These are phyloP conservation scores for Heliconius erato DNA, from an alignment of 2,888 invertebrate species.

Conservation along the genomic window DNA sequence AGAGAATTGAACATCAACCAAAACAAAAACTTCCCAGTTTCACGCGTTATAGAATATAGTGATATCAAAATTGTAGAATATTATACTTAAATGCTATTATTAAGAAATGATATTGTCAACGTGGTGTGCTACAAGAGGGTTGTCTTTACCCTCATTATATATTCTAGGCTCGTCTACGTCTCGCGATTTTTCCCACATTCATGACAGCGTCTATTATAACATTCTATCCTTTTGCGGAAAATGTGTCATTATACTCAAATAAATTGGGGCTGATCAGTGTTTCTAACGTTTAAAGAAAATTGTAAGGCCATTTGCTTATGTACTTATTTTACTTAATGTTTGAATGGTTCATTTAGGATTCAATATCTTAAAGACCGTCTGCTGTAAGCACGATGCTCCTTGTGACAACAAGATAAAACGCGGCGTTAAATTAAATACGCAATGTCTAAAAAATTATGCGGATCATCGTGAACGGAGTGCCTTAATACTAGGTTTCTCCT, in stretches of 20 bases:
- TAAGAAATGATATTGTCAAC: constrained; percentile 4
- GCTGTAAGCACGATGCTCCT: too few species aligned
- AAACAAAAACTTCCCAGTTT: background rate
- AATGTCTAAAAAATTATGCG: background rate
- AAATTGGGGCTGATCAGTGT: constrained; percentile 14
- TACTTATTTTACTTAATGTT: too few species aligned
- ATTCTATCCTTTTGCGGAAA: constrained; percentile 44
- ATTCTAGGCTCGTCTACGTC: constrained; percentile 47
- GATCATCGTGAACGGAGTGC: background rate
- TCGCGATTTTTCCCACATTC: constrained; percentile 51
- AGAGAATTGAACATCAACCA: too few species aligned
- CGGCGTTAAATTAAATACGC: background rate
- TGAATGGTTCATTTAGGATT: too few species aligned
- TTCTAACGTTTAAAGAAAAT: background rate
- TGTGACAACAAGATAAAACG: background rate
- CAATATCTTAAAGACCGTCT: too few species aligned
- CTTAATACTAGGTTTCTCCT: background rate
- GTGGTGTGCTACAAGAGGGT: constrained; percentile 1
- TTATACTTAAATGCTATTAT: background rate
- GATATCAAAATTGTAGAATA: background rate
- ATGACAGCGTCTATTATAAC: constrained; percentile 48
- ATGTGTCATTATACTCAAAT: constrained; percentile 25
- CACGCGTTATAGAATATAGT: background rate
- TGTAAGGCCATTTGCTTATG: background rate
- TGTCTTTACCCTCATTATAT: constrained; percentile 36